Evolutionary conservation across 2,797 vertebrate species (phyloP).

Genomic region (Helicolenus hilgendorfi): DNA sequence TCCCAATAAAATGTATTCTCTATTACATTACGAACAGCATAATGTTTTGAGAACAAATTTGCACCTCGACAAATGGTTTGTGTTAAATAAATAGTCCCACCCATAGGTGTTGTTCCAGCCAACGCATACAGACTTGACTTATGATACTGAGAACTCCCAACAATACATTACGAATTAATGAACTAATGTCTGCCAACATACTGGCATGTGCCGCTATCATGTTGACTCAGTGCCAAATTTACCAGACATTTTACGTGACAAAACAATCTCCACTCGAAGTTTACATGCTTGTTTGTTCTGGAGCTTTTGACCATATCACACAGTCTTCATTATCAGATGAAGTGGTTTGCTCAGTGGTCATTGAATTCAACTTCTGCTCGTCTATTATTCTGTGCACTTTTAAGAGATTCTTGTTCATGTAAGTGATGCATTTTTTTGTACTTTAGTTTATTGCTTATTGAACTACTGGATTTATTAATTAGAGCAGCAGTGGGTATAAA

Average conservation of each 20-base stretch:
- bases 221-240: neutral
- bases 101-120: neutral
- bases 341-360: neutral
- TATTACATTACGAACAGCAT: neutral
- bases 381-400: neutral
- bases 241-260: neutral
- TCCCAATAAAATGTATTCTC: neutral
- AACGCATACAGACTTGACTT: neutral
- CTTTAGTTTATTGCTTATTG: too few species aligned
- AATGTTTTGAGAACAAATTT: neutral
- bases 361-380: neutral
- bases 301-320: neutral
- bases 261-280: neutral
- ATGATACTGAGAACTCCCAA: neutral
- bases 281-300: neutral
- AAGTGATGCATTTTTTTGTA: neutral
- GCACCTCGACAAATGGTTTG: neutral
- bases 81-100: neutral
- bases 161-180: neutral
- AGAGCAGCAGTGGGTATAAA: too few species aligned
- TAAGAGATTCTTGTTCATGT: neutral
- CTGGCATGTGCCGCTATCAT: neutral
- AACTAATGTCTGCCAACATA: neutral
- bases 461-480: too few species aligned
- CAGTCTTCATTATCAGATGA: neutral